phyloP scores from a whole-genome alignment of 2,797 vertebrate genomes.

The Cheirogaleus major region DNA sequence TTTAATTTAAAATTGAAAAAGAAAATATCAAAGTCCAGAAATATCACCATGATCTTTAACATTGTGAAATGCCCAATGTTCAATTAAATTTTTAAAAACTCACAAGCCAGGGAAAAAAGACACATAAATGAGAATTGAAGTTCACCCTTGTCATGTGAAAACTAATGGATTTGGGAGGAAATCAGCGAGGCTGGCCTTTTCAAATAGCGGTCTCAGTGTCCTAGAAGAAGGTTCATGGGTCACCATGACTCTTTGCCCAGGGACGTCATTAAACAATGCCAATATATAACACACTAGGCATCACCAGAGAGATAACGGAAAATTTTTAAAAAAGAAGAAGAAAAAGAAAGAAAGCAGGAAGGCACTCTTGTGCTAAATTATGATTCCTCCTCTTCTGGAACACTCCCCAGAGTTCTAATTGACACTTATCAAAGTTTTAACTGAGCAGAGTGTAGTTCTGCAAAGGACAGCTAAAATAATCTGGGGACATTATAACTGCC shows the following conservation, averaged over 20 bases:
- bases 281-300: neutral
- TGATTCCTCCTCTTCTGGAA: neutral
- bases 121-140: neutral
- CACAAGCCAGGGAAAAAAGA: neutral
- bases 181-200: neutral
- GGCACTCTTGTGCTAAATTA: neutral
- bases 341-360: neutral
- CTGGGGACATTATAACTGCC: neutral
- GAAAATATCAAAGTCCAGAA: neutral
- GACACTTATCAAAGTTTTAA: conserved; percentile 5
- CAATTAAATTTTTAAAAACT: neutral
- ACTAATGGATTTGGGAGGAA: neutral
- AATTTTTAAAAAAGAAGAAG: neutral
- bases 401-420: neutral
- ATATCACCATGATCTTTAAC: neutral
- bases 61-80: neutral
- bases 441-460: neutral
- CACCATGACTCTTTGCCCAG: neutral
- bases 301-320: neutral
- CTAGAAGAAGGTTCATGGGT: neutral
- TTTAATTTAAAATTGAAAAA: neutral
- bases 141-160: neutral
- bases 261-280: neutral
- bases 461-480: neutral
- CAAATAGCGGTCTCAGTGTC: neutral